Base-by-base conservation (phyloP, 2,797 vertebrate genomes). In the Coregonus sp. region DNA sequence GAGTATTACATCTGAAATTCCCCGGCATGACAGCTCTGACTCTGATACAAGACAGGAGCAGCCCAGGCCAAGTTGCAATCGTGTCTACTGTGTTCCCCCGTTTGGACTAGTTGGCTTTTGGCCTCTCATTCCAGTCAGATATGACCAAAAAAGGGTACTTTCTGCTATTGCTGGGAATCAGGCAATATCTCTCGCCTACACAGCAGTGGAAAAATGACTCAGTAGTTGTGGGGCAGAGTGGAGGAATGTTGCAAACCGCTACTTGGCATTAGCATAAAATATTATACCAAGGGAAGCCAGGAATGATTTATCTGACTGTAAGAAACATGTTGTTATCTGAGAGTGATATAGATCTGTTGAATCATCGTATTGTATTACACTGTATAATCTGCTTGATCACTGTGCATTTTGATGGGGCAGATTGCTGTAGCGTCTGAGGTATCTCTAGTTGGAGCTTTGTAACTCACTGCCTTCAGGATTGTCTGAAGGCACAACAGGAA, bases 141-240 rank as follows among this genome's bases (percentile, higher is more conserved):
- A 89, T 94, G 90, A 93, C 94, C 94, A 94, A 92, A 95, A 92
- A 95, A 93, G 94, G 93, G 20, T 68, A 66, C 86, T 84, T 81
- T 61, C 37, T 79, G 79, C 83, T 7, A 67, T 18, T 20, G 47
- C 69, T 50, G 85, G 80, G 86, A 89, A 84, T 81, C 47, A 5
- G 81, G 59, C 78, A 85, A 88, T 88, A 89, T 89, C 88, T 83
- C 84, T 88, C 80, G 77, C 33, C 79, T 4, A 47, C 40, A 18
- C 40, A 40, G 52, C 73, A n/a, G 76, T 72, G 50, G 76, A 66
- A 16, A 86, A 80, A 75, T 79, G 25, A 79, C 56, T 75, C 70
- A 78, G 74, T 75, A 76, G 79, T 82, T 81, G 70, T 76, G 72
- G 66, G 72, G 78, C 66, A 77, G 72, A 78, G 79, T 51, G 71